Evolutionary conservation across 1,140 invertebrate genomes (phyloP), one percentile per base, ranked within the genome.

Genomic region (Leptopilina clavipes): DNA sequence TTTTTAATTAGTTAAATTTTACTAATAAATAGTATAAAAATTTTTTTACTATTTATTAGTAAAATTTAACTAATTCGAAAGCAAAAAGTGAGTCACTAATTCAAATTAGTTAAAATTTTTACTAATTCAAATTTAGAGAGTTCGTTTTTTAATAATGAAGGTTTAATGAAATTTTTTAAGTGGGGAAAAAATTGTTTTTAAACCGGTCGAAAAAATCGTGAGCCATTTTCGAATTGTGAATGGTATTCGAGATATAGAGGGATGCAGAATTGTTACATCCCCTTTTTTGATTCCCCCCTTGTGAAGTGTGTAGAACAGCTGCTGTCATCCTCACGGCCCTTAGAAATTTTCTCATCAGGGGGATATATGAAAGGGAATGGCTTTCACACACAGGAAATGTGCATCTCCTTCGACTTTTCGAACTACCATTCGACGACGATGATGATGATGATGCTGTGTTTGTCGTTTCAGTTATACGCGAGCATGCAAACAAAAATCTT

Each of bases 271-370:
- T 77, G 79, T 76, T 82, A 76, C 74, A 75, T 80, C 82, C 72
- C 77, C 54, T 72, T 76, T 71, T 82, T 72, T 77, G 0, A 12
- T n/a, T 3, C 17, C 8, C 75, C 65, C 71, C 65, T 70, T 45
- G 76, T 77, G 78, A 76, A 81, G 78, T 79, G 75, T 79, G 75
- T 45, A 75, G 79, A 83, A 77, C 85, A 86, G 84, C 84, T 80
- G 82, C 84, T 80, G 82, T 83, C 76, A 70, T 17, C 45, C 80
- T 80, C 25, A 75, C 80, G 74, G 76, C 72, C 48, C 75, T 78
- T 78, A 76, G 79, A 45, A 79, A 70, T 80, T 45, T 81, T 76
- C 81, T 81, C 73, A 72, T 70, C 77, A 76, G 37, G 75, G 76
- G 73, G 12, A 65, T 77, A 72, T n/a, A n/a, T n/a, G n/a, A 54